Percentiles rank a stretch among this genome's conserved stretches.
These are phyloP conservation scores for Sussaba pulchella DNA, from an alignment of 2,888 invertebrate species.

Conservation along the genomic window DNA sequence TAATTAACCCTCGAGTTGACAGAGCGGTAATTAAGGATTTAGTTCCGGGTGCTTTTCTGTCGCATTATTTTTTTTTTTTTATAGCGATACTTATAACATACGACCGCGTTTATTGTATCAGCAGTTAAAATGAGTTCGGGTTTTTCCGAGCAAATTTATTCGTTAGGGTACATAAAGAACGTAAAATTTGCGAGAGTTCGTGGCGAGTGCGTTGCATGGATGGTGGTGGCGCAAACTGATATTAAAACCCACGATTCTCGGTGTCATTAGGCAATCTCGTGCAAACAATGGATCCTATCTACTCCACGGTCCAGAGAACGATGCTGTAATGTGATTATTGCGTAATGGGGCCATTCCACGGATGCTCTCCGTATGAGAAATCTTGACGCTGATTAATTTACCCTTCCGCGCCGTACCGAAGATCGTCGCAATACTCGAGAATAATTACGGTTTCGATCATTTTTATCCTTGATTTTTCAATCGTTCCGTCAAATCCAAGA, in stretches of 20 bases:
- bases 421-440: conserved; percentile 17
- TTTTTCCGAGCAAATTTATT: no score
- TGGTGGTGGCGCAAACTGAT: conserved; percentile 62
- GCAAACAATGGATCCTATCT: conserved; percentile 71
- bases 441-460: no score
- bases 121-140: no score
- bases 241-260: conserved; percentile 69
- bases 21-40: conserved; percentile 29
- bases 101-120: not conserved
- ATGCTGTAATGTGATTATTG: conserved; percentile 66
- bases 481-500: no score
- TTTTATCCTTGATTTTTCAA: no score
- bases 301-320: conserved; percentile 45
- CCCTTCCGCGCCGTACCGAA: conserved; percentile 53
- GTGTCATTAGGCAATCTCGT: conserved; percentile 73
- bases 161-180: not conserved
- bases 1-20: conserved; percentile 33
- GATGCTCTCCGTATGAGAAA: conserved; percentile 61
- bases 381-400: conserved; percentile 64
- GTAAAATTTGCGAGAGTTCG: not conserved
- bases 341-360: conserved; percentile 70
- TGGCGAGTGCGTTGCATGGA: not conserved
- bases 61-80: conserved; percentile 15
- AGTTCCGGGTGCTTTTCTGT: conserved; percentile 47
- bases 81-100: no score